phyloP scores from a whole-genome alignment of 2,888 invertebrate genomes.

The Eupithecia subfuscata region DNA sequence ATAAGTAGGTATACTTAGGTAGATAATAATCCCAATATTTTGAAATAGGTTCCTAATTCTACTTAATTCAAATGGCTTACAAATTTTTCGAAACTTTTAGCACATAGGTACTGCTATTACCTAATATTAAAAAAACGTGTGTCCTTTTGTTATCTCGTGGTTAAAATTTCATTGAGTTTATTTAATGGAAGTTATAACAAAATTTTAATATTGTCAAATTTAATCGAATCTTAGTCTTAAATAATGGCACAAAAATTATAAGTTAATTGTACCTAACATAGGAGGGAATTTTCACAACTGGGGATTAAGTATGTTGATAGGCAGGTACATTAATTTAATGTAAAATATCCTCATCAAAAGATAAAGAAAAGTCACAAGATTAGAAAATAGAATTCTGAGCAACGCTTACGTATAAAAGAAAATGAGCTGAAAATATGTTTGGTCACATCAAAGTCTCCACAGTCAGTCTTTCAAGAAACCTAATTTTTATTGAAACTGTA shows the following conservation, averaged over 20 bases:
- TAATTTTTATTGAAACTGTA: constrained; percentile 70
- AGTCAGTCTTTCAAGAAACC: constrained; percentile 80
- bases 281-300: constrained; percentile 83
- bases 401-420: constrained; percentile 70
- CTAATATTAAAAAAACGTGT: not conserved
- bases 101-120: not conserved
- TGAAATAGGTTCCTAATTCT: constrained; percentile 61
- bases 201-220: constrained; percentile 74
- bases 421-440: constrained; percentile 70
- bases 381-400: constrained; percentile 73
- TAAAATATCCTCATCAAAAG: constrained; percentile 55
- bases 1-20: constrained; percentile 4
- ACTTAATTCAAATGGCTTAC: constrained; percentile 74
- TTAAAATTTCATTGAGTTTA: not conserved
- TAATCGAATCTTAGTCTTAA: constrained; percentile 75
- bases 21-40: constrained; percentile 54
- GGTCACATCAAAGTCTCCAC: constrained; percentile 73
- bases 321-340: constrained; percentile 45
- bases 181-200: constrained; percentile 8
- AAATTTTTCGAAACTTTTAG: constrained; percentile 44
- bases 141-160: not conserved
- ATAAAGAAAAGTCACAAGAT: constrained; percentile 55
- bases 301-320: constrained; percentile 56
- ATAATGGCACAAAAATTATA: constrained; percentile 81
- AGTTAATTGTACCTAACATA: constrained; percentile 67